phyloP scores from a whole-genome alignment of 2,113 vertebrate species.

The Stomatorhinus ivindoensis region DNA sequence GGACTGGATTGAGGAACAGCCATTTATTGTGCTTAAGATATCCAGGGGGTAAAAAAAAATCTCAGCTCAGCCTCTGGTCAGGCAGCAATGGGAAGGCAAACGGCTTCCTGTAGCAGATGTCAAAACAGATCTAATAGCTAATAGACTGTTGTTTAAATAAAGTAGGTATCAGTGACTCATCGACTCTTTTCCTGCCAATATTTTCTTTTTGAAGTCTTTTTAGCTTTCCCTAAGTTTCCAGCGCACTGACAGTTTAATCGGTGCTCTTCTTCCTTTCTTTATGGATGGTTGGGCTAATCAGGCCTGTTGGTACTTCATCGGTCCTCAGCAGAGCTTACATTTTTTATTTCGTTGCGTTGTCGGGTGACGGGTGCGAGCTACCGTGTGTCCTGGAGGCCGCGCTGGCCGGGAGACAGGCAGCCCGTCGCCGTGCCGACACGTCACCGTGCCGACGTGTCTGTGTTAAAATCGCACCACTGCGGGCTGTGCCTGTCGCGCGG shows the following conservation, averaged over 20 bases:
- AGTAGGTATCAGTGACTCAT: constrained; percentile 5
- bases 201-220: not conserved
- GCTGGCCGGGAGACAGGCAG: constrained; percentile 25
- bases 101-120: constrained; percentile 3
- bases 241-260: not conserved
- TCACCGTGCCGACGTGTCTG: constrained; percentile 15
- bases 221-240: not conserved
- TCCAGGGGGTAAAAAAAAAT: not conserved
- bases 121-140: constrained; percentile 6
- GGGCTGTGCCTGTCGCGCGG: constrained; percentile 41
- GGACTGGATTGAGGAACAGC: not conserved
- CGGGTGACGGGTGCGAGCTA: constrained; percentile 18
- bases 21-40: not conserved
- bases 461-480: constrained; percentile 48
- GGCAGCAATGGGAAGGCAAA: not conserved
- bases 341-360: not conserved
- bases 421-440: constrained; percentile 19
- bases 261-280: not conserved
- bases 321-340: not conserved
- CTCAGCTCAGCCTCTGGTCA: not conserved
- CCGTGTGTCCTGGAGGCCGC: constrained; percentile 22
- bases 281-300: not conserved
- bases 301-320: not conserved
- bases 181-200: not conserved
- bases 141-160: not conserved